Evolutionary conservation across 2,888 invertebrate species (phyloP).

Genomic region (Phytoseiulus persimilis): DNA sequence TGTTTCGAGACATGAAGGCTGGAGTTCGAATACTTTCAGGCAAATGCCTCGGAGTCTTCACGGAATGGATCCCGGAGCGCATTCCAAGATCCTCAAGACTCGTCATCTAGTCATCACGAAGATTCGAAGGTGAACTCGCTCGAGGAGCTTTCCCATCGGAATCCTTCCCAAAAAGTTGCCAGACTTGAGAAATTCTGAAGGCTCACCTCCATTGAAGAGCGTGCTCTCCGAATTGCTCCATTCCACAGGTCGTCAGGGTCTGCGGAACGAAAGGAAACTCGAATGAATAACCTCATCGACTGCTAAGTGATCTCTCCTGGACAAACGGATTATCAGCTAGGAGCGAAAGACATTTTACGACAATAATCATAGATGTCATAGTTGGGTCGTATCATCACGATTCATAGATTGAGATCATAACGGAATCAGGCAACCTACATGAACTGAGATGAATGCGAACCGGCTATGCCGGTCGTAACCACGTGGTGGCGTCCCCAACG

Average conservation of each 20-base stretch:
- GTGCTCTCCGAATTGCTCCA: too few species aligned
- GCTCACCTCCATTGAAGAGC: neutral
- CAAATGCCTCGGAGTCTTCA: conserved; percentile 23
- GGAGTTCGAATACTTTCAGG: neutral
- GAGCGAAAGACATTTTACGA: conserved; percentile 38
- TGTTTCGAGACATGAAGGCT: neutral
- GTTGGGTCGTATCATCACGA: neutral
- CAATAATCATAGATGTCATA: conserved; percentile 22
- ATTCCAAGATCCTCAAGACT: neutral
- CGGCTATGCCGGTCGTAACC: neutral
- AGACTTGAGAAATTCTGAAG: too few species aligned
- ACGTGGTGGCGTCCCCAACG: neutral
- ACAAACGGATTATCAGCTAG: neutral
- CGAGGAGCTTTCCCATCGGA: neutral
- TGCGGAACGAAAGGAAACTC: neutral
- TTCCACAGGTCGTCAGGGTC: neutral
- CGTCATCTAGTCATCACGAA: conserved; percentile 20
- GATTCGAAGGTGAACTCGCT: neutral
- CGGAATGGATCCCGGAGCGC: neutral
- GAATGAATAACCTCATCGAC: neutral
- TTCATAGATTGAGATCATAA: neutral
- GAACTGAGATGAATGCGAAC: neutral
- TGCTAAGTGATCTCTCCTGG: neutral
- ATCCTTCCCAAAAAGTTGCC: neutral
- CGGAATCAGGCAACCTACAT: too few species aligned